Evolutionary conservation across 1,140 invertebrate species (phyloP).

Genomic region (Chrysopa pallens): DNA sequence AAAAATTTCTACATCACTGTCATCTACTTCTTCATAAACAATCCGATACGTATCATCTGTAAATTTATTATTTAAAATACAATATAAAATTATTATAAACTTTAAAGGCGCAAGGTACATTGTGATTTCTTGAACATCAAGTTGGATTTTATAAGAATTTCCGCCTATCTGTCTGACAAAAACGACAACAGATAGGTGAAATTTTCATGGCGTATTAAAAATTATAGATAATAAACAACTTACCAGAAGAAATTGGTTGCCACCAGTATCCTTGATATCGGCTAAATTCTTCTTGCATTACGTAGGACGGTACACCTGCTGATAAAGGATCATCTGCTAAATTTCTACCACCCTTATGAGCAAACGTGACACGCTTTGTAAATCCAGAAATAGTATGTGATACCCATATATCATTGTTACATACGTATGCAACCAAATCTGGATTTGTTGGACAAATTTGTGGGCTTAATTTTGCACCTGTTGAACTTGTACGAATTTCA

Average conservation of each 20-base stretch:
- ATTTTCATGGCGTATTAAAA: too few relatives aligned
- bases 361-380: constrained; percentile 58
- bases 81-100: too few relatives aligned
- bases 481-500: constrained; percentile 45
- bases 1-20: constrained; percentile 81
- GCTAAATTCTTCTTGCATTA: constrained; percentile 96
- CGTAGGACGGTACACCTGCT: constrained; percentile 88
- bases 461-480: constrained; percentile 64
- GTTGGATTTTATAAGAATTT: too few relatives aligned
- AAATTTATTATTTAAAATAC: too few relatives aligned
- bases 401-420: constrained; percentile 79
- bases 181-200: too few relatives aligned
- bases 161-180: too few relatives aligned
- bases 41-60: constrained; percentile 66
- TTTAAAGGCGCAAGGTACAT: too few relatives aligned
- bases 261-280: constrained; percentile 96
- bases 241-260: constrained; percentile 60
- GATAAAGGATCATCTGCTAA: constrained; percentile 69
- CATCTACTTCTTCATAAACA: constrained; percentile 92
- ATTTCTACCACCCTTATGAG: constrained; percentile 52
- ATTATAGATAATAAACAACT: not conserved
- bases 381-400: constrained; percentile 57
- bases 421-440: constrained; percentile 77
- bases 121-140: too few relatives aligned
- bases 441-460: constrained; percentile 81